Evolutionary conservation across 2,888 invertebrate species (phyloP), one percentile per base, ranked within the genome.

Genomic region (Agrenia bidenticulata): DNA sequence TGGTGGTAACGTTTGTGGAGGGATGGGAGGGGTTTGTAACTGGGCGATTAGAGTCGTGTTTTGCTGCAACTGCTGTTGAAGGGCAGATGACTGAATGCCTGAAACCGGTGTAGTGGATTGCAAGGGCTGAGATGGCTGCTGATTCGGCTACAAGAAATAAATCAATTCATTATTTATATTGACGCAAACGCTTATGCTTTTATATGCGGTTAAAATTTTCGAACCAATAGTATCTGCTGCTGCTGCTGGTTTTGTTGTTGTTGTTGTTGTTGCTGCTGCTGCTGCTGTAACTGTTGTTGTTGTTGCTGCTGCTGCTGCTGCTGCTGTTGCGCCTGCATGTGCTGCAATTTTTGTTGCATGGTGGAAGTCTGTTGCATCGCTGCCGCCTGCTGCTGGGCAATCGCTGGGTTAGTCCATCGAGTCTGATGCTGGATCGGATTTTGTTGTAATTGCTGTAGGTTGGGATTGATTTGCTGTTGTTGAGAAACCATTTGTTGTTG

Each of bases 61-160:
- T 57, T 76, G 77, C 24, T 77, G 77, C 32, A 76, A 77, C 37
- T 70, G 77, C 55, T 69, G 74, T 59, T 82, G 74, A 2, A 58
- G 51, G 55, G 53, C 59, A 32, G 51, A 53, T n/a, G 60, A 24
- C 15, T 4, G 9, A 27, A 24, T 17, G 5, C 45, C 27, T 11
- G 62, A 39, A 27, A 2, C 21, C 53, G 21, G 11, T 51, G 32
- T 37, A 26, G 54, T 17, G 2, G 56, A 37, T 21, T 59, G 55
- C 23, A 23, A 51, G 13, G 55, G 55, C 11, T 42, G 60, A 24
- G 50, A 21, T 4, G 59, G 64, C 15, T 41, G 63, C 32, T 57
- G 58, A 23, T 57, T 57, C 23, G 56, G 27, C 64, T 56, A 2
- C 37, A 50, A 17, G 13, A 26, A 41, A 17, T 27, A 17, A 19